Evolutionary conservation across 2,888 invertebrate species (phyloP).

Genomic region (Epirrhoe alternata): DNA sequence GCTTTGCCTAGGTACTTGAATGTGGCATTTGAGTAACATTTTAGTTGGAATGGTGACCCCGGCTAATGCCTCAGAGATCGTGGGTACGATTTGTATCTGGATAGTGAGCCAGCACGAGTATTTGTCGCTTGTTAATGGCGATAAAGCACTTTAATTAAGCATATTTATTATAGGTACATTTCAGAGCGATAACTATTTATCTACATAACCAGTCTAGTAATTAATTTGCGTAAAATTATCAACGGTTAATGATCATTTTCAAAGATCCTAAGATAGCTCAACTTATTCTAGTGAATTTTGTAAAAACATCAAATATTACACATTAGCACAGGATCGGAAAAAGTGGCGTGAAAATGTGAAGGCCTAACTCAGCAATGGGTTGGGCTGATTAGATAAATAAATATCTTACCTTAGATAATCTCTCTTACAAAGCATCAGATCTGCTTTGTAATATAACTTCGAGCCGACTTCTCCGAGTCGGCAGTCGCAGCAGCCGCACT

Average conservation of each 20-base stretch:
- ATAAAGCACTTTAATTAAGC: background rate
- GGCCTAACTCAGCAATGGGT: no score
- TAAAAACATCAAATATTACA: no score
- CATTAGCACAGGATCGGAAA: no score
- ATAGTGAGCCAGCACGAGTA: conserved; percentile 9
- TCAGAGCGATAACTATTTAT: background rate
- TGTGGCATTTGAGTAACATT: conserved; percentile 36
- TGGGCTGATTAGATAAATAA: no score
- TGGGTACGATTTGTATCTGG: conserved; percentile 21
- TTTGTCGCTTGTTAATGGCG: conserved; percentile 5
- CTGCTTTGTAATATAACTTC: conserved; percentile 95
- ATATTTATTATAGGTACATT: background rate
- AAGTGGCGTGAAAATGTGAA: no score
- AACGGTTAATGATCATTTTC: background rate
- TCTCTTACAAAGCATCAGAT: conserved; percentile 95
- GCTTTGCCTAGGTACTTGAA: conserved; percentile 23
- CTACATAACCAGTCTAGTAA: background rate
- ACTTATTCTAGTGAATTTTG: no score
- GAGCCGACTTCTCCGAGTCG: conserved; percentile 97
- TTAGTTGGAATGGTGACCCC: conserved; percentile 29
- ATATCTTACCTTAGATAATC: conserved; percentile 91
- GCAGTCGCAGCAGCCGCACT: conserved; percentile 96
- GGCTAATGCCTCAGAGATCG: conserved; percentile 26
- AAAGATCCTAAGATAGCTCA: background rate
- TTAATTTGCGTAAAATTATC: background rate